A percentile compares a stretch with the other conserved stretches of the same genome.
Conservation (phyloP, 2,113 vertebrate species). For the Geothlypis trichas region DNA sequence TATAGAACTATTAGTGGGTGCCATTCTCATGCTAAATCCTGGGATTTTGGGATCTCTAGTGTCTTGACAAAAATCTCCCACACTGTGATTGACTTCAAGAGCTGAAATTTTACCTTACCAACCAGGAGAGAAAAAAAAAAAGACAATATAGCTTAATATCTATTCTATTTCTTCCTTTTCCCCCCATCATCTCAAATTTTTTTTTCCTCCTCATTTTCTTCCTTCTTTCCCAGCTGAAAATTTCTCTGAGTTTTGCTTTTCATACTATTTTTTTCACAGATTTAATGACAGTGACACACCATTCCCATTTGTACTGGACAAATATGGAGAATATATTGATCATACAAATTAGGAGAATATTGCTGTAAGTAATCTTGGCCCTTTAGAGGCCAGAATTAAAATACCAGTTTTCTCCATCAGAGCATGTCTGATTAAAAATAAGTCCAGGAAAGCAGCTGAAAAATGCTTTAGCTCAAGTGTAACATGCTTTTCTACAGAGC, state of each 20-base stretch:
- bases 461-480: neutral
- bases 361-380: neutral
- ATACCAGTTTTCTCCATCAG: neutral
- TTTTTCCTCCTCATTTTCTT: neutral
- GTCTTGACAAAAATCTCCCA: neutral
- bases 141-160: neutral
- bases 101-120: neutral
- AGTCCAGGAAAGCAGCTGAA: neutral
- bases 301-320: neutral
- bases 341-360: neutral
- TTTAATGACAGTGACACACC: neutral
- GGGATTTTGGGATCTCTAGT: neutral
- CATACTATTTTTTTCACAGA: neutral
- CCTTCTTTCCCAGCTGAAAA: neutral
- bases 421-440: conserved; percentile 23
- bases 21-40: neutral
- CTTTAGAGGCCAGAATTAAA: conserved; percentile 21
- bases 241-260: neutral
- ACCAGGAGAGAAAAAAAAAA: neutral
- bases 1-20: neutral
- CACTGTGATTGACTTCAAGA: neutral
- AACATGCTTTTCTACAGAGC: neutral
- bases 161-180: neutral
- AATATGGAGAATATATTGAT: neutral
- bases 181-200: neutral